These are phyloP conservation scores for Drosophila pallidifrons DNA, from an alignment of 1,140 invertebrate species.

Conservation along the genomic window DNA sequence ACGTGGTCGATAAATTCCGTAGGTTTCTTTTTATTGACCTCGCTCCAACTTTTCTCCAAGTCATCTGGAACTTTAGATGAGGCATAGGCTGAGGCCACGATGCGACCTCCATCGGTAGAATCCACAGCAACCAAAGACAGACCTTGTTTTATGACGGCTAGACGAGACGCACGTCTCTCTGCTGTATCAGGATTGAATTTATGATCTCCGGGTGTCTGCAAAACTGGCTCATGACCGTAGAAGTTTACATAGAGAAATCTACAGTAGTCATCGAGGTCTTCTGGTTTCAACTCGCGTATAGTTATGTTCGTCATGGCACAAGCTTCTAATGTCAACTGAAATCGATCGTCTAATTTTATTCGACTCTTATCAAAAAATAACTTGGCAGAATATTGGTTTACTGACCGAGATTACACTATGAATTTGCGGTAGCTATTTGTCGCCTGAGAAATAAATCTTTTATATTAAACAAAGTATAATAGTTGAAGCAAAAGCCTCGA, in stretches of 20 bases:
- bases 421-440: too few relatives aligned
- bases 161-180: constrained; percentile 24
- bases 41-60: constrained; percentile 48
- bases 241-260: constrained; percentile 49
- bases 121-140: constrained; percentile 61
- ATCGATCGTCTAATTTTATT: neutral
- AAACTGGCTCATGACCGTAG: constrained; percentile 4
- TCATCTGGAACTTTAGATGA: constrained; percentile 40
- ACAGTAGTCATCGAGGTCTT: constrained; percentile 33
- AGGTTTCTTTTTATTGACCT: constrained; percentile 45
- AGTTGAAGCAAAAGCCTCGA: too few relatives aligned
- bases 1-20: neutral
- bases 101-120: constrained; percentile 15
- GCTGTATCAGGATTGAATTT: neutral
- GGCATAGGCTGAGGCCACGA: constrained; percentile 56
- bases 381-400: too few relatives aligned
- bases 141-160: constrained; percentile 43
- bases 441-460: too few relatives aligned
- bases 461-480: too few relatives aligned
- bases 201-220: constrained; percentile 29
- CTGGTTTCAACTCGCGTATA: constrained; percentile 3
- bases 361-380: too few relatives aligned
- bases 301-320: constrained; percentile 29
- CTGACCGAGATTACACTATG: too few relatives aligned
- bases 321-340: neutral